Evolutionary conservation across 1,140 invertebrate species (phyloP).

Genomic region (Cydia fagiglandana): DNA sequence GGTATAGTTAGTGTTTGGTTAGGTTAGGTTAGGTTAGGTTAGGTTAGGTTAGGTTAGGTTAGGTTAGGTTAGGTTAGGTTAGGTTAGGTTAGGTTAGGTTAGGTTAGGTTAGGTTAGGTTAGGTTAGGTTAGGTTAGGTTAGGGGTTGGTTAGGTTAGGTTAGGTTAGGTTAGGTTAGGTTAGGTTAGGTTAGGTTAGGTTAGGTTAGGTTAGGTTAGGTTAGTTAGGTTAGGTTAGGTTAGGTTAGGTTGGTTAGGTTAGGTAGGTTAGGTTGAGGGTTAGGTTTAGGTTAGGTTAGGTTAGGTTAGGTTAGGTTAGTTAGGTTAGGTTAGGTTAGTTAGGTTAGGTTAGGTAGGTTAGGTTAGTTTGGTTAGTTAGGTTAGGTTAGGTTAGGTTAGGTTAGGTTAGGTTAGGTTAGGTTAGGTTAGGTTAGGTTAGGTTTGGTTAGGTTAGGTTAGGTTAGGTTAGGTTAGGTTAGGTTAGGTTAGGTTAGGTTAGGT

Average conservation of each 20-base stretch:
- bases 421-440: slow-evolving; percentile 47
- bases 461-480: slow-evolving; percentile 43
- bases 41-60: too few species aligned
- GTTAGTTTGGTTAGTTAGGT: slow-evolving; percentile 49
- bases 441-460: slow-evolving; percentile 46
- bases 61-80: too few species aligned
- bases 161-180: slow-evolving; percentile 40
- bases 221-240: slow-evolving; percentile 38
- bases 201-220: slow-evolving; percentile 38
- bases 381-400: slow-evolving; percentile 50
- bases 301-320: slow-evolving; percentile 44
- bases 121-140: slow-evolving; percentile 35
- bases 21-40: too few species aligned
- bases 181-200: slow-evolving; percentile 35
- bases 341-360: too few species aligned
- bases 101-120: too few species aligned
- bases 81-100: too few species aligned
- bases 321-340: slow-evolving; percentile 42
- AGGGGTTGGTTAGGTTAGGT: slow-evolving; percentile 42
- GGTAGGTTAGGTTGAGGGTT: too few species aligned
- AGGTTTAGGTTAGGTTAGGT: slow-evolving; percentile 41
- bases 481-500: slow-evolving; percentile 43
- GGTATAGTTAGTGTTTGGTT: too few species aligned
- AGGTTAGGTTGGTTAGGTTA: slow-evolving; percentile 39
- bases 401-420: slow-evolving; percentile 46